Conservation (phyloP, 1,140 invertebrate genomes). For the Lucilia cuprina region DNA sequence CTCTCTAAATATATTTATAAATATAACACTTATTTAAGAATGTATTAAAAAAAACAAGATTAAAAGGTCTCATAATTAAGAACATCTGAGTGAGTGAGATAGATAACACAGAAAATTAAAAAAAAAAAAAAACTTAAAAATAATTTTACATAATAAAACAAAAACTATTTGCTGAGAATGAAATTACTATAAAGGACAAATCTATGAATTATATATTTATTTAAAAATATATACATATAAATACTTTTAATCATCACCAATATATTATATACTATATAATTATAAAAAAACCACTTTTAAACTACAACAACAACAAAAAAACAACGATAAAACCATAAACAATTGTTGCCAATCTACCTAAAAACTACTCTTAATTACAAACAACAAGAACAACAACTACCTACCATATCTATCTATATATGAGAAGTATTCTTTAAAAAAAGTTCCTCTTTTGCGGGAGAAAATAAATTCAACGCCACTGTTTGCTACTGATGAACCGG, state of each 20-base stretch:
- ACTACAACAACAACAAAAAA: constrained; percentile 27
- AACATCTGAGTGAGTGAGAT: not conserved
- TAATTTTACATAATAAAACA: not conserved
- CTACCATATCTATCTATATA: constrained; percentile 33
- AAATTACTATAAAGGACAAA: not conserved
- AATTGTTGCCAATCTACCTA: constrained; percentile 31
- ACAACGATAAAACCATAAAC: constrained; percentile 40
- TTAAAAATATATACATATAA: not conserved
- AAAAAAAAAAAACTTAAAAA: not conserved
- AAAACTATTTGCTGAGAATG: not conserved
- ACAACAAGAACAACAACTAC: constrained; percentile 21
- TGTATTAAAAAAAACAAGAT: not conserved
- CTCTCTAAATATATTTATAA: not conserved
- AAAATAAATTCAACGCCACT: not conserved
- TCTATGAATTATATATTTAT: constrained; percentile 7
- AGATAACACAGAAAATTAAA: not conserved
- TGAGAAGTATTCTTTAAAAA: not conserved
- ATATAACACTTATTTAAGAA: constrained; percentile 9
- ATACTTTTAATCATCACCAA: constrained; percentile 4
- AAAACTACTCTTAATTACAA: constrained; percentile 38
- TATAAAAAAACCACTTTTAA: constrained; percentile 27
- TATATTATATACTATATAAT: not conserved
- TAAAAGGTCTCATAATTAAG: not conserved
- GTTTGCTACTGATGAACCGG: not conserved
- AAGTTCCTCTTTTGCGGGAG: not conserved